Evolutionary conservation across 1,140 invertebrate genomes (phyloP), one percentile per base, ranked within the genome.

Genomic region (Neodiprion fabricii): DNA sequence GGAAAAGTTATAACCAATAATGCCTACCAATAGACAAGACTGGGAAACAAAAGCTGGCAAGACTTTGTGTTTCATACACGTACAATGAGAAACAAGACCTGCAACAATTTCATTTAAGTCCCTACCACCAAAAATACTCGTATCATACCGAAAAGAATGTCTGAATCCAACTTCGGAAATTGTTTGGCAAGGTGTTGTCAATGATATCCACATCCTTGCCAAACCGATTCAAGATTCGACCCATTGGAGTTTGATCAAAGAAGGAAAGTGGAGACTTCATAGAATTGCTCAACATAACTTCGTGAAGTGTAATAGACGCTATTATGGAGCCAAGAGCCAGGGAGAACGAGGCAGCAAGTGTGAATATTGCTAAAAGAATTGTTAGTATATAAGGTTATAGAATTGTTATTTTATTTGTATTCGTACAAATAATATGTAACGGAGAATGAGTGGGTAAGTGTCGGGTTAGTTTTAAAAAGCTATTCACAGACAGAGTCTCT

Each of bases 201-300:
- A 94, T 81, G 72, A 90, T 89, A 84, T 93, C 91, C 75, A 93
- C 87, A 87, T 95, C 95, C 89, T 93, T 94, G 77, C 91, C 90
- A 86, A 95, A 92, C 79, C 94, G 90, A 87, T 93, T 94, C 75
- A 96, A 85, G 78, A 95, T 91, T 78, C 94, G 89, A 78, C 94
- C 95, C 75, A 89, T 85, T 8, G 95, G 94, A 78, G 92, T 93
- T 67, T 88, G 89, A 87, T 95, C 94, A 87, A 96, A 96, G 90
- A 96, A 96, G 71, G 85, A 86, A 87, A 93, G 91, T 28, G 94
- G 92, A 79, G 91, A 91, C 73, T 86, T 89, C 79, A 96, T 81
- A 79, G 94, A 85, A 80, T 90, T 90, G 71, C 84, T 80, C 71
- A 96, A 90, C 72, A 95, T 87, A 69, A 74, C 75, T 50, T 85